Base-by-base conservation (phyloP, 2,888 invertebrate species). In the Ichneumoninae sp. region DNA sequence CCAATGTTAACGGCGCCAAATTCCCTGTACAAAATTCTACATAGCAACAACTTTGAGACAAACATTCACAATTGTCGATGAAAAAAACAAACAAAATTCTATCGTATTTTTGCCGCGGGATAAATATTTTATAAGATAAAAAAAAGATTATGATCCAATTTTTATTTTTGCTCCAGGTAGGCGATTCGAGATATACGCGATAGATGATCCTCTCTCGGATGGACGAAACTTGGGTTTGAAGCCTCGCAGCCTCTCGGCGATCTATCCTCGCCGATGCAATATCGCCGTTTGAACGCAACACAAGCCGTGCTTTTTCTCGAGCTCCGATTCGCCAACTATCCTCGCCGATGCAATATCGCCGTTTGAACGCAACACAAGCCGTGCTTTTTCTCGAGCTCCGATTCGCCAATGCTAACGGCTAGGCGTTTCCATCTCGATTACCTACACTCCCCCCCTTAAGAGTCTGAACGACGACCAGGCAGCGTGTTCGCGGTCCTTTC, bases 341-440 rank as follows among this genome's bases (percentile, higher is more conserved):
- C 40, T 19, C 10, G 40, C 36, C 36, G 66, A 65, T 75, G 52
- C 40, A 33, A 65, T 50, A 50, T n/a, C 10, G 33, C 36, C 13
- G 36, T 68, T 82, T n/a, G n/a, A 62, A 68, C 65, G 8, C 36
- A 8, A 44, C 26, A 50, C 65, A 57, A 44, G 47, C 52, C 54
- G 50, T 33, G 22, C 62, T 47, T 50, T 70, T 44, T 40, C 68
- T 36, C 75, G 75, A 54, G 84, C 76, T 82, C 75, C 80, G 76
- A 86, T 86, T 86, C 84, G 86, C 78, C 84, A 60, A 79, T 76
- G 75, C 82, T 84, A 72, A 84, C 76, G 22, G 69, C 72, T 77
- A 84, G 86, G 86, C 86, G 86, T 82, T 79, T 77, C 81, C 86
- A 79, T 80, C 75, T 66, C 76, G 65, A 76, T 70, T 75, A 77